Base-by-base conservation (phyloP, 2,888 invertebrate species). In the Tipula lateralis region DNA sequence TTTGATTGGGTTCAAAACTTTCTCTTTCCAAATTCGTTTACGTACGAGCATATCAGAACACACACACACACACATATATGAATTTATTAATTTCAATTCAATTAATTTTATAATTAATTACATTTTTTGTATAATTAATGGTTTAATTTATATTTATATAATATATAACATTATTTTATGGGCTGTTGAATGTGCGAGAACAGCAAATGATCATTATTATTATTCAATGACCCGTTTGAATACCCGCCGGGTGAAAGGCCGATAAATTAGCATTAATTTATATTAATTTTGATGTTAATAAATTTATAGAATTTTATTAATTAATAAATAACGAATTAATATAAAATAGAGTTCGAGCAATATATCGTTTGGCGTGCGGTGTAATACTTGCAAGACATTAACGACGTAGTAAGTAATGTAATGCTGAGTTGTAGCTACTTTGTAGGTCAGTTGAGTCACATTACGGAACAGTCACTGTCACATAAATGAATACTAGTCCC, bases 211-310 rank as follows among this genome's bases (percentile, higher is more conserved):
- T n/a, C n/a, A n/a, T 50, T 50, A 19, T 50, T 50, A 39, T 24
- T 66, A 66, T 66, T 66, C 66, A 66, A 66, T 66, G 66, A 66
- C 66, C 66, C 66, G 19, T 66, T 66, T 66, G 66, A 66, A 24
- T 66, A 66, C 9, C 66, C 24, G 66, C 66, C 16, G 66, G 66
- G 66, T 66, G 66, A 66, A 66, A 66, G 66, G 66, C 66, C 66
- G 66, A 66, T 66, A 66, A 66, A 66, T 66, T 66, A 66, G 9
- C 66, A 66, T 66, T 66, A 66, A 66, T 66, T 66, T 66, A 66
- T 66, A 9, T 24, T 66, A 66, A 66, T 66, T 66, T 24, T 50
- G 19, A 50, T 50, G 50, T 50, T 66, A 66, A 24, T 24, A 24
- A 7, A 66, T 66, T 24, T 66, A 9, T 1, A 44, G 13, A 44